Conservation (phyloP, 2,888 invertebrate species). For the Hylaea fasciaria region DNA sequence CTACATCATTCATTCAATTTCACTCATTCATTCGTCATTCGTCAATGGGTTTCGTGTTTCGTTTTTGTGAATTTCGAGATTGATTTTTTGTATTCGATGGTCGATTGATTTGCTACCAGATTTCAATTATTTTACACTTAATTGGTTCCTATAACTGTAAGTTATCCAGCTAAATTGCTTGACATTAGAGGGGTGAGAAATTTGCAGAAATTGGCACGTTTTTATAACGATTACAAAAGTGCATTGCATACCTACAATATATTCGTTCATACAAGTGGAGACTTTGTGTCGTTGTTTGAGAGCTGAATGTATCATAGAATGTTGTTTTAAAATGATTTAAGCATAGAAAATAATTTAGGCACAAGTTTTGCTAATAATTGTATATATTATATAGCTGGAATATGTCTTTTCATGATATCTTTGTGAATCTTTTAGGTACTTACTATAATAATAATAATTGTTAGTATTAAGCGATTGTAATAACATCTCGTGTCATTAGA, state of each 20-base stretch:
- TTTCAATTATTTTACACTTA: slow-evolving; percentile 47
- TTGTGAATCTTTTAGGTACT: too few relatives aligned
- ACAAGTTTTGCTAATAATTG: too few relatives aligned
- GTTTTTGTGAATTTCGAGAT: slow-evolving; percentile 6
- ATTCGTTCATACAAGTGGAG: background rate
- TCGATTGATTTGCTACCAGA: slow-evolving; percentile 52
- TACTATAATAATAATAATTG: too few relatives aligned
- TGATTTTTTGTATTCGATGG: slow-evolving; percentile 48
- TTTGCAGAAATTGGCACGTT: background rate
- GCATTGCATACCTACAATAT: background rate
- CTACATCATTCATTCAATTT: too few relatives aligned
- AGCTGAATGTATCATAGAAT: too few relatives aligned
- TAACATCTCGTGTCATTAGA: too few relatives aligned
- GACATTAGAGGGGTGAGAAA: background rate
- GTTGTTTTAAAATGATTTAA: too few relatives aligned
- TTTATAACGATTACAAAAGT: slow-evolving; percentile 18
- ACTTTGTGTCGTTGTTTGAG: slow-evolving; percentile 1
- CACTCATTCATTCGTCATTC: background rate
- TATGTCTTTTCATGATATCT: too few relatives aligned
- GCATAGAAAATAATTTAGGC: too few relatives aligned
- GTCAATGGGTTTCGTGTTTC: background rate
- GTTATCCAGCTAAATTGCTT: slow-evolving; percentile 34
- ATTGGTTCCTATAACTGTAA: slow-evolving; percentile 49
- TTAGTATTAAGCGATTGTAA: too few relatives aligned
- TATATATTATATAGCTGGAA: too few relatives aligned